phyloP scores from a whole-genome alignment of 2,113 vertebrate species.

The Python bivittatus region DNA sequence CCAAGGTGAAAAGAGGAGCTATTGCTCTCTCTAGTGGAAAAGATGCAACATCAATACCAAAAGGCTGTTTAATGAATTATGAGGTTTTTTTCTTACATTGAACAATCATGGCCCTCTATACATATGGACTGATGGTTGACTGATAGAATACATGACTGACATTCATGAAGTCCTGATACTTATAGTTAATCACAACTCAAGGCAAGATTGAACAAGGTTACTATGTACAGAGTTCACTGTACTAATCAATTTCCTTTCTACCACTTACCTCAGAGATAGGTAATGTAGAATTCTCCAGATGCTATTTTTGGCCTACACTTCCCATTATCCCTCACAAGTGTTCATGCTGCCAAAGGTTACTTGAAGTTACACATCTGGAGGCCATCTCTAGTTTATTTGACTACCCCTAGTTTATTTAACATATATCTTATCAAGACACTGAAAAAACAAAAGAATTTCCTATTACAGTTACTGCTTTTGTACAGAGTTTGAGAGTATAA shows the following conservation, averaged over 20 bases:
- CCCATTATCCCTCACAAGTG: background rate
- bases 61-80: background rate
- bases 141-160: background rate
- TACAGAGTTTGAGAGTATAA: background rate
- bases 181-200: background rate
- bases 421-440: background rate
- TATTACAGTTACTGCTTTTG: background rate
- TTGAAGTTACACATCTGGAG: background rate
- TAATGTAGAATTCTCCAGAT: background rate
- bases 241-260: background rate
- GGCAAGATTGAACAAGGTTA: background rate
- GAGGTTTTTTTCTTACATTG: background rate
- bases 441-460: background rate
- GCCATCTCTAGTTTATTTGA: background rate
- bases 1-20: background rate
- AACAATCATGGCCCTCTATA: background rate
- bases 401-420: background rate
- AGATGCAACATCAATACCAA: background rate
- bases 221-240: background rate
- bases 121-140: fast-evolving
- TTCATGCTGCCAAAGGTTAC: background rate
- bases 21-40: background rate
- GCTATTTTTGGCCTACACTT: background rate
- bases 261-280: background rate
- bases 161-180: background rate